These are phyloP conservation scores for Meiosimyza platycephala DNA, from an alignment of 2,888 invertebrate genomes.

Conservation along the genomic window DNA sequence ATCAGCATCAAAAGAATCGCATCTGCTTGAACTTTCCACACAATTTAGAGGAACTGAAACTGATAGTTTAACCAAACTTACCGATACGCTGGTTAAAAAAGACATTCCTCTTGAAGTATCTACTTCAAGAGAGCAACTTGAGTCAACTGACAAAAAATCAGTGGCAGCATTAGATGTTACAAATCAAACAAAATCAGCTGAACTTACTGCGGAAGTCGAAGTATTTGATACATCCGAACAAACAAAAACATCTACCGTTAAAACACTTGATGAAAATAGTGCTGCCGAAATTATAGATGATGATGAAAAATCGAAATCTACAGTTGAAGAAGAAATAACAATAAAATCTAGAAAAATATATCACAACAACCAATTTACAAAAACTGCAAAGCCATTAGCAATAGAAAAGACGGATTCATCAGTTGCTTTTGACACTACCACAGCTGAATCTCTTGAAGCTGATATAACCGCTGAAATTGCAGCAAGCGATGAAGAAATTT, in stretches of 20 bases:
- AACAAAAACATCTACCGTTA: not conserved
- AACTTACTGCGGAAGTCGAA: slow-evolving; percentile 25
- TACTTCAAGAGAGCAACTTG: not conserved
- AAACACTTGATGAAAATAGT: slow-evolving; percentile 45
- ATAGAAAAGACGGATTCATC: not conserved
- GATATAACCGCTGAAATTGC: slow-evolving; percentile 3
- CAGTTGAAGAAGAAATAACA: not conserved
- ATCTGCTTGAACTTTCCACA: not conserved
- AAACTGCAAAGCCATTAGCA: no score
- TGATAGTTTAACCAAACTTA: no score
- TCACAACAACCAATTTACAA: no score
- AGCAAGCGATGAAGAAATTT: not conserved
- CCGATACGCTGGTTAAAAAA: no score
- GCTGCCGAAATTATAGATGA: slow-evolving; percentile 50
- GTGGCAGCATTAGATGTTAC: not conserved
- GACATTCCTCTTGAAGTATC: not conserved
- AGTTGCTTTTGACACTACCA: not conserved
- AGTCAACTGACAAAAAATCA: not conserved
- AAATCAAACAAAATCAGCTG: not conserved
- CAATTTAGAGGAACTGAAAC: no score
- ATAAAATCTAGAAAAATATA: not conserved
- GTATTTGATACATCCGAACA: not conserved
- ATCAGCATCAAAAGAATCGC: not conserved
- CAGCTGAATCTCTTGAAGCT: slow-evolving; percentile 12
- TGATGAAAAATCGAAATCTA: slow-evolving; percentile 23